phyloP scores from a whole-genome alignment of 2,797 vertebrate species.

The Macrochelys suwanniensis region DNA sequence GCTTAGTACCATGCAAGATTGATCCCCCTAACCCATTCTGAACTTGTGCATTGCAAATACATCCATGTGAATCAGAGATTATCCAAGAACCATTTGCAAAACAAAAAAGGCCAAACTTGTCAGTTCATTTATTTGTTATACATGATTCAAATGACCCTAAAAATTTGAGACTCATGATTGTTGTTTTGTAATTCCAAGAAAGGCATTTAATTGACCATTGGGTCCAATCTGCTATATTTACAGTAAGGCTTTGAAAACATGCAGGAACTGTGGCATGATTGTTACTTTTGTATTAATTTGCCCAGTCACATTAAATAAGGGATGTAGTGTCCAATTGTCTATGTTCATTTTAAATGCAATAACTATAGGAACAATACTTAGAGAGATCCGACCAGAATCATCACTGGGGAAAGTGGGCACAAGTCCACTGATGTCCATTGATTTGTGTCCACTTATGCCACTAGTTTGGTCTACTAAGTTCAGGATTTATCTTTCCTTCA shows the following conservation, averaged over 20 bases:
- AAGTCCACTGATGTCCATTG: background rate
- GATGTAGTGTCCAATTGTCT: background rate
- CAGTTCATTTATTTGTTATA: background rate
- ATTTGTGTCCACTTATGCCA: background rate
- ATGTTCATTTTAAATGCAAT: background rate
- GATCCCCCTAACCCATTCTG: background rate
- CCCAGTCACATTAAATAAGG: background rate
- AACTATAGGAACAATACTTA: background rate
- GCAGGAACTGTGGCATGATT: background rate
- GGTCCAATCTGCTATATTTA: background rate
- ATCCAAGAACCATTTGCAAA: background rate
- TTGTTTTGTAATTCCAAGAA: background rate
- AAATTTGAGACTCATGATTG: rapidly evolving
- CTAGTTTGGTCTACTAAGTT: background rate
- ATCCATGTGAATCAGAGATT: background rate
- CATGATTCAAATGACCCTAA: background rate
- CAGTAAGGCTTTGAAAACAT: background rate
- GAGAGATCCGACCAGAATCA: background rate
- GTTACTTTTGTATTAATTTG: background rate
- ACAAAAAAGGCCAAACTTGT: background rate
- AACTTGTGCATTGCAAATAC: background rate
- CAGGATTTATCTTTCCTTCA: background rate
- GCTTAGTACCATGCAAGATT: background rate
- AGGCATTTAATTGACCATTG: background rate
- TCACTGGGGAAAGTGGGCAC: background rate